These are phyloP conservation scores for Canis aureus DNA, from an alignment of 2,113 vertebrate species.

Conservation along the genomic window DNA sequence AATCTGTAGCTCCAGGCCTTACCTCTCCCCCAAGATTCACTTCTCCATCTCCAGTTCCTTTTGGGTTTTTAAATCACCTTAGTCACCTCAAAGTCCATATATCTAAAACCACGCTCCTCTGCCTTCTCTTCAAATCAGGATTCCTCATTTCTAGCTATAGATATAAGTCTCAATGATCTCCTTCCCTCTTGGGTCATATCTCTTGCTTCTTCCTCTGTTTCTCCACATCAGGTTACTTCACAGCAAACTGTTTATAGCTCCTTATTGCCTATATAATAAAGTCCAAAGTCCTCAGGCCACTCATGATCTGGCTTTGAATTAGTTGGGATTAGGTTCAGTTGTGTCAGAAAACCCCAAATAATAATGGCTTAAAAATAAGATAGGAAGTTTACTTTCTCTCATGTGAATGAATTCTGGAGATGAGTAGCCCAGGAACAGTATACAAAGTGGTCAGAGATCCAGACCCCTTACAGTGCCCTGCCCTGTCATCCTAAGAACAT, in stretches of 20 bases:
- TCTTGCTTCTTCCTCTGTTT: not conserved
- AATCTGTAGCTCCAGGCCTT: not conserved
- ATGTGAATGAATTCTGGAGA: not conserved
- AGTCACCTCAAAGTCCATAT: not conserved
- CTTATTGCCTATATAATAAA: not conserved
- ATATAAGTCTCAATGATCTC: not conserved
- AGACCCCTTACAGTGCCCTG: not conserved
- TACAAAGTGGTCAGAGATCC: not conserved
- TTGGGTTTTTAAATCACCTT: not conserved
- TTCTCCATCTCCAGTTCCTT: not conserved
- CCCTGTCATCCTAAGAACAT: not conserved
- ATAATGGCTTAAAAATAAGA: not conserved
- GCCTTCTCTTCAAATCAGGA: not conserved
- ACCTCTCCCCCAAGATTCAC: not conserved
- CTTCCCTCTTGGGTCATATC: not conserved
- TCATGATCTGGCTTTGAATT: not conserved
- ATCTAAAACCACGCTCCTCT: not conserved
- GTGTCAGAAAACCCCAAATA: constrained; percentile 10
- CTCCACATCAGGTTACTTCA: not conserved
- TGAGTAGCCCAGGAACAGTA: not conserved
- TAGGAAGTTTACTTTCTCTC: not conserved
- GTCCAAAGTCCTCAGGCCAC: not conserved
- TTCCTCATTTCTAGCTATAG: not conserved
- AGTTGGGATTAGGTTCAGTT: not conserved
- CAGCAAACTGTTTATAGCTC: not conserved